phyloP scores from a whole-genome alignment of 2,888 invertebrate genomes.

The Amiota minor region DNA sequence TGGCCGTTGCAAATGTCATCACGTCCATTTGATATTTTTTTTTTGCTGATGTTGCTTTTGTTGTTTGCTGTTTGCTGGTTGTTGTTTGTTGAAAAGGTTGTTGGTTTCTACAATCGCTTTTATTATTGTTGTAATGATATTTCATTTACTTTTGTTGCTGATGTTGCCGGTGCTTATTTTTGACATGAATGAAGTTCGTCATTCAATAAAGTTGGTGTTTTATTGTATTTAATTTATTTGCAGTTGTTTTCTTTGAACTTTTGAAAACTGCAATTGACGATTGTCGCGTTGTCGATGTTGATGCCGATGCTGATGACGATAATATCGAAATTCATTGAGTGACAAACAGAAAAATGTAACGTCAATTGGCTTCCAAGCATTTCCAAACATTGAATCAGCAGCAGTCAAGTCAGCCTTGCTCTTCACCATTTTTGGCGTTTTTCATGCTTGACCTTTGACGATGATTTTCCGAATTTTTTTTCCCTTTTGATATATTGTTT shows the following conservation, averaged over 20 bases:
- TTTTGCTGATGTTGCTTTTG: background rate
- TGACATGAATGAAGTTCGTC: constrained; percentile 28
- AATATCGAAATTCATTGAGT: background rate
- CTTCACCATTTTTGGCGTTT: constrained; percentile 21
- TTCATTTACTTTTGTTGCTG: constrained; percentile 13
- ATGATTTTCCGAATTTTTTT: constrained; percentile 1
- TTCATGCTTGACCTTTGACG: constrained; percentile 19
- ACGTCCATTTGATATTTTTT: constrained; percentile 10
- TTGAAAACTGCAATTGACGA: constrained; percentile 10
- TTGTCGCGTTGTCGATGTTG: too few relatives aligned
- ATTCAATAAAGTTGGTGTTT: background rate
- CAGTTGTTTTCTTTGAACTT: constrained; percentile 12
- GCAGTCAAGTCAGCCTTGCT: constrained; percentile 16
- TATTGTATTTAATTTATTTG: background rate
- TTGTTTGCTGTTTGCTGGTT: background rate
- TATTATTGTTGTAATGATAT: constrained; percentile 10
- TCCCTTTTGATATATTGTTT: background rate
- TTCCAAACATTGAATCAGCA: too few relatives aligned
- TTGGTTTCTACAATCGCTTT: background rate
- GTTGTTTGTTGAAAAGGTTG: background rate
- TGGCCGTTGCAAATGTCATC: constrained; percentile 29
- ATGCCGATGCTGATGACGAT: too few relatives aligned
- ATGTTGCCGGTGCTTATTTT: background rate
- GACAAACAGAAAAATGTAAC: background rate
- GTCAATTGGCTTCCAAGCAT: background rate